phyloP scores from a whole-genome alignment of 1,140 invertebrate species.

The Dendroctonus ponderosae region DNA sequence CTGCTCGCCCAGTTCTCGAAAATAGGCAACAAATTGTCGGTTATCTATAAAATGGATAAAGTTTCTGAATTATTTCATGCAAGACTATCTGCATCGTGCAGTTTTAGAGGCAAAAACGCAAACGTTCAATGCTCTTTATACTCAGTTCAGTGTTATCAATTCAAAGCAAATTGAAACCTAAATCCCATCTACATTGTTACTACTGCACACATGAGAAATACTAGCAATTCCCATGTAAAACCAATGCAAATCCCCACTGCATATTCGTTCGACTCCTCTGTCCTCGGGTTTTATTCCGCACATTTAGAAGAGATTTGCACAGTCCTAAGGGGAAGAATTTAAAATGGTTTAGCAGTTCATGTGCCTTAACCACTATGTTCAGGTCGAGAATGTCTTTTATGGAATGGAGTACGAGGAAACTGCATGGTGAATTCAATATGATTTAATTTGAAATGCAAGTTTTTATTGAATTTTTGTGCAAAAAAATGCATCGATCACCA shows the following conservation, averaged over 20 bases:
- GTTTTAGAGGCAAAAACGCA: background rate
- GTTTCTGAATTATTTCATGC: background rate
- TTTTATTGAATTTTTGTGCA: no score
- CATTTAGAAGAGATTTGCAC: constrained; percentile 9
- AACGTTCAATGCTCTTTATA: background rate
- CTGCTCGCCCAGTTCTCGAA: no score
- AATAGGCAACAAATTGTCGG: no score
- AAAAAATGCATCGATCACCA: no score
- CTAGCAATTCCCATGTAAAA: background rate
- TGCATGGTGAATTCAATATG: no score
- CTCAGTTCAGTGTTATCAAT: background rate
- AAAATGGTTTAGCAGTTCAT: no score
- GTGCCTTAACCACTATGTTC: no score
- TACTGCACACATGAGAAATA: background rate
- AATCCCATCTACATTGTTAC: background rate
- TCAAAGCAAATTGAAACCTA: background rate
- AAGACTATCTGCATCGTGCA: background rate
- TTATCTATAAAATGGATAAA: background rate
- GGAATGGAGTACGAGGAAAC: no score
- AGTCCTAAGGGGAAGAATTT: background rate
- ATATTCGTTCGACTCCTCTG: constrained; percentile 4
- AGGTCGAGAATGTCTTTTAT: no score
- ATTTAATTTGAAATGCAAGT: no score
- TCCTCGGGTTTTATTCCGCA: background rate
- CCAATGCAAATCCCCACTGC: constrained; percentile 6